phyloP scores from a whole-genome alignment of 2,888 invertebrate species.

The Drosophila robusta region DNA sequence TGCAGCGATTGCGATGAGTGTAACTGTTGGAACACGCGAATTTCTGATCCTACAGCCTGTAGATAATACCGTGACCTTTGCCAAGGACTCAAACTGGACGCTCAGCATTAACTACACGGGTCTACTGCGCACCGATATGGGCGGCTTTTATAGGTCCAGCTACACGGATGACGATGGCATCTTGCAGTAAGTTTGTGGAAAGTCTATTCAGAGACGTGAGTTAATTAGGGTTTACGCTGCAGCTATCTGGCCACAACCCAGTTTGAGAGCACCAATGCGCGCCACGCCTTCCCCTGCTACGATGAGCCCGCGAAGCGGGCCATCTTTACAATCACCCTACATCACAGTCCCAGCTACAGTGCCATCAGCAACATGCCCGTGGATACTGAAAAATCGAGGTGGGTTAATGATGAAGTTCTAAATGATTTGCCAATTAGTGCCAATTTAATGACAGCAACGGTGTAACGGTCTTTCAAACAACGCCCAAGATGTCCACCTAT shows the following conservation, averaged over 20 bases:
- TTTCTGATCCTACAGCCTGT: slow-evolving; percentile 67
- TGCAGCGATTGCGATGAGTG: slow-evolving; percentile 18
- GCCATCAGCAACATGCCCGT: slow-evolving; percentile 86
- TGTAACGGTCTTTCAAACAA: slow-evolving; percentile 84
- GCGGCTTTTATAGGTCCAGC: slow-evolving; percentile 88
- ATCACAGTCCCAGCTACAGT: slow-evolving; percentile 68
- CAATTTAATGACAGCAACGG: slow-evolving; percentile 27
- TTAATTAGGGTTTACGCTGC: background rate
- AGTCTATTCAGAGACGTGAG: no score
- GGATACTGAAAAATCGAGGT: slow-evolving; percentile 14
- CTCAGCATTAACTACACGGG: slow-evolving; percentile 87
- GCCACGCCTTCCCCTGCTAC: slow-evolving; percentile 91
- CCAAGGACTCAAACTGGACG: slow-evolving; percentile 84
- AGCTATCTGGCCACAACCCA: slow-evolving; percentile 88
- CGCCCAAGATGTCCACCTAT: slow-evolving; percentile 91
- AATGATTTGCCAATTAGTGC: background rate
- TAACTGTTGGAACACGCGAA: slow-evolving; percentile 52
- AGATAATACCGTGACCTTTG: slow-evolving; percentile 12
- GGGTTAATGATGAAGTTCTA: background rate
- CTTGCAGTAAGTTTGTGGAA: slow-evolving; percentile 61
- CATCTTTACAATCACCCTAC: slow-evolving; percentile 82
- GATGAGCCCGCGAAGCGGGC: slow-evolving; percentile 90
- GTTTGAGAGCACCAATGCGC: slow-evolving; percentile 88
- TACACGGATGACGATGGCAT: slow-evolving; percentile 81
- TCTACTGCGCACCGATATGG: slow-evolving; percentile 87